Evolutionary conservation across 2,888 invertebrate genomes (phyloP).

Genomic region (Julus scandinavius): DNA sequence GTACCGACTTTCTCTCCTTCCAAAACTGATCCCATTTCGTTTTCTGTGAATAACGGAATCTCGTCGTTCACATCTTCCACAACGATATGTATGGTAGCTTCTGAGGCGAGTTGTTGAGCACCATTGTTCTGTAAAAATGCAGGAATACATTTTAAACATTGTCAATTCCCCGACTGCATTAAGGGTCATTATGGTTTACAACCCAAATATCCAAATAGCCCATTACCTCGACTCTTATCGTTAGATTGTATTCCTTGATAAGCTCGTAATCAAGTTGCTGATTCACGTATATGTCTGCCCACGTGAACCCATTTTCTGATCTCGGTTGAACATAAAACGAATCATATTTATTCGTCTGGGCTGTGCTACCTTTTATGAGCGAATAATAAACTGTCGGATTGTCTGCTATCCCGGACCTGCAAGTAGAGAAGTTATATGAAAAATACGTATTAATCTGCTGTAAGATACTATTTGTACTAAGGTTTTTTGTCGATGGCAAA

Average conservation of each 20-base stretch:
- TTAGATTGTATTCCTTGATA: slow-evolving; percentile 94
- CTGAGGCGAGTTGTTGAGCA: slow-evolving; percentile 92
- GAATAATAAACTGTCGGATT: slow-evolving; percentile 96
- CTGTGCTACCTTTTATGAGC: slow-evolving; percentile 93
- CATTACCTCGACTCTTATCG: slow-evolving; percentile 90
- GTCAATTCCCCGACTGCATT: too few relatives aligned
- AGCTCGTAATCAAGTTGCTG: slow-evolving; percentile 94
- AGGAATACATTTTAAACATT: background rate
- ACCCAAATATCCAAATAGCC: background rate
- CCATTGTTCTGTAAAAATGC: slow-evolving; percentile 83
- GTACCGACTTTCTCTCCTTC: slow-evolving; percentile 96
- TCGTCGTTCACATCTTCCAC: slow-evolving; percentile 97
- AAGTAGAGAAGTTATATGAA: slow-evolving; percentile 39
- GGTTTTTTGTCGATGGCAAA: too few relatives aligned
- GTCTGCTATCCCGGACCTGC: slow-evolving; percentile 94
- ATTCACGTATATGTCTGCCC: slow-evolving; percentile 92
- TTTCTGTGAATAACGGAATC: slow-evolving; percentile 93
- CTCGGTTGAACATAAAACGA: slow-evolving; percentile 96
- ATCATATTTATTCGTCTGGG: slow-evolving; percentile 95
- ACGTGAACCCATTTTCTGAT: slow-evolving; percentile 89
- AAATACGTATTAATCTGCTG: too few relatives aligned
- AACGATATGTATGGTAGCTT: slow-evolving; percentile 92
- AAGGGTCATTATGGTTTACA: background rate
- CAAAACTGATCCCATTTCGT: slow-evolving; percentile 93
- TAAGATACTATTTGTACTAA: too few relatives aligned